These are phyloP conservation scores for Lagopus leucura DNA, from an alignment of 2,113 vertebrate genomes.

Conservation along the genomic window DNA sequence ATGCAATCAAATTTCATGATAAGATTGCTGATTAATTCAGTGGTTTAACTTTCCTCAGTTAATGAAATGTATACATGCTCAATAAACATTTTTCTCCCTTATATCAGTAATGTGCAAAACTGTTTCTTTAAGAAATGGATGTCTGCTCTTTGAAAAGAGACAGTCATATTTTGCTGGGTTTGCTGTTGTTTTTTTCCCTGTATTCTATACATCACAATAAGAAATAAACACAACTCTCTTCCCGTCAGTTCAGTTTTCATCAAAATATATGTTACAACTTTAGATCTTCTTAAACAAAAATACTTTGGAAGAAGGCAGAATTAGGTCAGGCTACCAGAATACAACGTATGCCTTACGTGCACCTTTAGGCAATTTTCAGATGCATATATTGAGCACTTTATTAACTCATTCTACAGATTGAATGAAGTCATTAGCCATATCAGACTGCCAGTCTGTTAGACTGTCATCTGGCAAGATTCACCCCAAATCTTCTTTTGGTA, in stretches of 20 bases:
- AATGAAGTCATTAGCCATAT: not conserved
- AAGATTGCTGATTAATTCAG: not conserved
- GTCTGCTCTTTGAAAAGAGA: not conserved
- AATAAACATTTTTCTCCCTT: not conserved
- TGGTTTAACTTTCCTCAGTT: not conserved
- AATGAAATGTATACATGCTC: not conserved
- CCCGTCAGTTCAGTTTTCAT: not conserved
- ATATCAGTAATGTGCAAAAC: not conserved
- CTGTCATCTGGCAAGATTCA: not conserved
- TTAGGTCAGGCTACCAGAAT: not conserved
- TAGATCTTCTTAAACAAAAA: not conserved
- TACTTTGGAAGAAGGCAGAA: not conserved
- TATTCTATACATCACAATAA: not conserved
- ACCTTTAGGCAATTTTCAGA: not conserved
- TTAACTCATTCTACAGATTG: not conserved
- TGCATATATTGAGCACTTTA: not conserved
- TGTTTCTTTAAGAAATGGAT: not conserved
- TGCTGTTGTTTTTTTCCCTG: not conserved
- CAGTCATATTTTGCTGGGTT: not conserved
- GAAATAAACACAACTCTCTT: not conserved
- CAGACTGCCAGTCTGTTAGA: too few species aligned
- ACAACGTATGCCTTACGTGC: not conserved
- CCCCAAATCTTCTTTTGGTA: not conserved
- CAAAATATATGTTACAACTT: not conserved
- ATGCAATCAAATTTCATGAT: not conserved